A percentile compares a stretch with the other conserved stretches of the same genome.
Conservation (phyloP, 2,888 invertebrate genomes). For the Hoplodrina blanda region DNA sequence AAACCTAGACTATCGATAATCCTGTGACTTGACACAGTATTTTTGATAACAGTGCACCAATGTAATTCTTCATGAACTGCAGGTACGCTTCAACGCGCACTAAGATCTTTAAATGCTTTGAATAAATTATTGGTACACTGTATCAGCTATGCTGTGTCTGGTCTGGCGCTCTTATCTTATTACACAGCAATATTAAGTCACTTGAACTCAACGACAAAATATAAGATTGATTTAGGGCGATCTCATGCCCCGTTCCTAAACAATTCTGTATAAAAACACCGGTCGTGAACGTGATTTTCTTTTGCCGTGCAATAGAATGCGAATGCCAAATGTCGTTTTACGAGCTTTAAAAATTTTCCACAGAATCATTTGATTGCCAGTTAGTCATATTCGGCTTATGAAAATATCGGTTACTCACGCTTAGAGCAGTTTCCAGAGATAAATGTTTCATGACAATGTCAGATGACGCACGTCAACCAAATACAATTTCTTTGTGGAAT, state of each 20-base stretch:
- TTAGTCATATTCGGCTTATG: not conserved
- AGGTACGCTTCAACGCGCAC: not conserved
- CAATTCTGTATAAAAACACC: not conserved
- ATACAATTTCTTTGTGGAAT: constrained; percentile 29
- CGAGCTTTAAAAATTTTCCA: not conserved
- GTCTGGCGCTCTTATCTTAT: constrained; percentile 2
- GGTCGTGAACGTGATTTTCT: not conserved
- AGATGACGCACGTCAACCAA: constrained; percentile 7
- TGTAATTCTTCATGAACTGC: constrained; percentile 16
- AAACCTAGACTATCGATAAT: constrained; percentile 1
- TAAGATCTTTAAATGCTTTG: constrained; percentile 16
- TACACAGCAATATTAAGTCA: constrained; percentile 14
- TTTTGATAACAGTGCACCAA: not conserved
- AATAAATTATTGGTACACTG: constrained; percentile 1
- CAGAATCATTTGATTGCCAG: constrained; percentile 3
- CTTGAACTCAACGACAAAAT: not conserved
- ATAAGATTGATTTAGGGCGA: not conserved
- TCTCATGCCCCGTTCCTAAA: too few species aligned
- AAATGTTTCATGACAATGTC: constrained; percentile 23
- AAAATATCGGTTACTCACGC: constrained; percentile 7
- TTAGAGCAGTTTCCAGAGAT: constrained; percentile 13
- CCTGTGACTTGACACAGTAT: not conserved
- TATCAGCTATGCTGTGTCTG: not conserved
- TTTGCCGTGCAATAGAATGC: constrained; percentile 3
- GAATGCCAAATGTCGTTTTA: constrained; percentile 21